Evolutionary conservation across 2,113 vertebrate species (phyloP).

Genomic region (Jacana jacana): DNA sequence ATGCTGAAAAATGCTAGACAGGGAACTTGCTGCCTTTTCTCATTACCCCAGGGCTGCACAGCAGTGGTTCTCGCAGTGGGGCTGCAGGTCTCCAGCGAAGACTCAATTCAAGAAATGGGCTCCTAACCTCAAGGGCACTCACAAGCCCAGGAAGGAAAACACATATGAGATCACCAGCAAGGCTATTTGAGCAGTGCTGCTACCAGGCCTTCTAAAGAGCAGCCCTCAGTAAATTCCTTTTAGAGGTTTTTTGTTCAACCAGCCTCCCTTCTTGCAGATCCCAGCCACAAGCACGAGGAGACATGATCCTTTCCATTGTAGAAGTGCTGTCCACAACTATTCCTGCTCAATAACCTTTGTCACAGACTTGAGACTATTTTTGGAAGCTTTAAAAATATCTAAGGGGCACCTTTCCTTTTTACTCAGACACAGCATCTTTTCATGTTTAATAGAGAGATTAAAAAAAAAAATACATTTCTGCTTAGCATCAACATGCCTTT

Average conservation of each 20-base stretch:
- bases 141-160: neutral
- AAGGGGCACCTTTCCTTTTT: slow-evolving; percentile 60
- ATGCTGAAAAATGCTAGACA: neutral
- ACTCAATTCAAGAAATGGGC: neutral
- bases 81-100: neutral
- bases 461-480: slow-evolving; percentile 22
- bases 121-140: neutral
- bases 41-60: neutral
- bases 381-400: slow-evolving; percentile 60
- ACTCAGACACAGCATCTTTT: slow-evolving; percentile 57
- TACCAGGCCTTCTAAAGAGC: neutral
- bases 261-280: neutral
- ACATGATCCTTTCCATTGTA: neutral
- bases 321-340: neutral
- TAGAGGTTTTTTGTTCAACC: neutral
- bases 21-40: neutral
- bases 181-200: neutral
- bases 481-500: slow-evolving; percentile 50
- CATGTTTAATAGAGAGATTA: slow-evolving; percentile 49
- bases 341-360: slow-evolving; percentile 26
- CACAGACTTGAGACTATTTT: slow-evolving; percentile 46
- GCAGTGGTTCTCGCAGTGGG: neutral
- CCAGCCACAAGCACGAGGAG: neutral
- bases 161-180: neutral
- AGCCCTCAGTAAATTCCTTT: neutral